A percentile compares a stretch with the other conserved stretches of the same genome.
Evolutionary conservation across 2,797 vertebrate species (phyloP).

Genomic region (Limosa lapponica): DNA sequence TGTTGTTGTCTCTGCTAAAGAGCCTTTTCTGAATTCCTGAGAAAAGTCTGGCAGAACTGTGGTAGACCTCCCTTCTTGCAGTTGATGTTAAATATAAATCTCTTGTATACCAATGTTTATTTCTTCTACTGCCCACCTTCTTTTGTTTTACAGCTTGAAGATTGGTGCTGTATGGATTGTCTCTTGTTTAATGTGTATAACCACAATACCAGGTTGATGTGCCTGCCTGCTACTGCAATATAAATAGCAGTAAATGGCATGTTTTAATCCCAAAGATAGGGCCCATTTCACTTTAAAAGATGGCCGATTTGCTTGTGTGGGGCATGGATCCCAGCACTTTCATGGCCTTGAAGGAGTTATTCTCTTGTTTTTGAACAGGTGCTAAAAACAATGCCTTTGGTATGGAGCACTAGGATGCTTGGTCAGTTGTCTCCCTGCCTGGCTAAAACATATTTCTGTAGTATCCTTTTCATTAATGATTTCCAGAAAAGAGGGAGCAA

Average conservation of each 20-base stretch:
- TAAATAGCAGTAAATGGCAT: neutral
- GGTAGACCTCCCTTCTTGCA: neutral
- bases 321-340: neutral
- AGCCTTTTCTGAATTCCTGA: neutral
- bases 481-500: neutral
- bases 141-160: neutral
- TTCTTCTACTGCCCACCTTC: neutral
- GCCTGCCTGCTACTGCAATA: neutral
- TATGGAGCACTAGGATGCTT: neutral
- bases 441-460: neutral
- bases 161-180: neutral
- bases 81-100: neutral
- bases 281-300: neutral
- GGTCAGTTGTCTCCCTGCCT: neutral
- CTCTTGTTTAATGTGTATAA: neutral
- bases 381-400: neutral
- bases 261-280: neutral
- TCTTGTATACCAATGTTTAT: neutral
- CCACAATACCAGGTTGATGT: neutral
- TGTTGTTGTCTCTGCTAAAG: neutral
- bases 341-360: neutral
- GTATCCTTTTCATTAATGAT: neutral
- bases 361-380: neutral
- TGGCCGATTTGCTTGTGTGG: neutral
- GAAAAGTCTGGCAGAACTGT: neutral